A percentile compares a stretch with the other conserved stretches of the same genome.
Evolutionary conservation across 2,113 vertebrate species (phyloP).

Genomic region (human (Homo sapiens)): DNA sequence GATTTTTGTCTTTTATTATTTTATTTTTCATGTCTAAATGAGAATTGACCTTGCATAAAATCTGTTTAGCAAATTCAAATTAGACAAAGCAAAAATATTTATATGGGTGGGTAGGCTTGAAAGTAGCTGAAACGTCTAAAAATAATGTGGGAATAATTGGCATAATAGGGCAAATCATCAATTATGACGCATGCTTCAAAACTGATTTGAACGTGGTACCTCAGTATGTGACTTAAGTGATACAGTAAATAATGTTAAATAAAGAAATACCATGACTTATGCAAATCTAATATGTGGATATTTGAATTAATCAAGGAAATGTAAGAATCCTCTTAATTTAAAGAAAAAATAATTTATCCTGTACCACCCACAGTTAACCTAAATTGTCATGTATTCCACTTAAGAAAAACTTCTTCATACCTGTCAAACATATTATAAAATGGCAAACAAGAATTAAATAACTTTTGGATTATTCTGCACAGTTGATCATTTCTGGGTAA

Average conservation of each 20-base stretch:
- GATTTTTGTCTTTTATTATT: not conserved
- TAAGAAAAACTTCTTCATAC: not conserved
- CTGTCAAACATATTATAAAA: not conserved
- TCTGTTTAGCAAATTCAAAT: not conserved
- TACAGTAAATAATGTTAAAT: not conserved
- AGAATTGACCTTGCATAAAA: constrained; percentile 44
- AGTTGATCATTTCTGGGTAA: not conserved
- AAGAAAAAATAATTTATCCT: not conserved
- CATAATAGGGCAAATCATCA: not conserved
- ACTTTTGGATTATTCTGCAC: not conserved
- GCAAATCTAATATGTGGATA: not conserved
- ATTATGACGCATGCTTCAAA: not conserved
- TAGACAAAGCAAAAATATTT: constrained; percentile 15
- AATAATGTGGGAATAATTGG: not conserved
- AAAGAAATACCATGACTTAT: not conserved
- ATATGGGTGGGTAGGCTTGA: not conserved
- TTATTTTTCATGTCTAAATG: not conserved
- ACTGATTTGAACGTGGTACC: not conserved
- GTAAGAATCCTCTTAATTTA: not conserved
- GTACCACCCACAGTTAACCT: not conserved
- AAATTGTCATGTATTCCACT: not conserved
- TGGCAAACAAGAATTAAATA: not conserved
- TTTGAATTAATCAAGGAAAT: not conserved
- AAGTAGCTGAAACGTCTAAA: not conserved
- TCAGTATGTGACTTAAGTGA: not conserved